A percentile compares a stretch with the other conserved stretches of the same genome.
Conservation (phyloP, 2,888 invertebrate genomes). For the Platycheirus rosarum region DNA sequence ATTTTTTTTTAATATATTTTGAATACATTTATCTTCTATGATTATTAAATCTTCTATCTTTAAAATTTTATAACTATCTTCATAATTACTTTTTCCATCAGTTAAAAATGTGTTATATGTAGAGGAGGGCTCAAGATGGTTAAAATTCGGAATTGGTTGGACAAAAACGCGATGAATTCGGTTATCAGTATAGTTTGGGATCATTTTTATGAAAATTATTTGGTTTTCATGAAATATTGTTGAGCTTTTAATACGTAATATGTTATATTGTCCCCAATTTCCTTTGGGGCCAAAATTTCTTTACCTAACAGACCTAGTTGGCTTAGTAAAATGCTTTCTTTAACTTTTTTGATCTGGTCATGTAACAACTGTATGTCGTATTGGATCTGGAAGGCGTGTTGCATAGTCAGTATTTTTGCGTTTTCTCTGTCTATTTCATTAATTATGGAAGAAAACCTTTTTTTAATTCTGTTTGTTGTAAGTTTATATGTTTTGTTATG, state of each 20-base stretch:
- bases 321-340: background rate
- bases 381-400: conserved; percentile 39
- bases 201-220: conserved; percentile 1
- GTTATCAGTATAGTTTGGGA: background rate
- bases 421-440: conserved; percentile 20
- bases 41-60: background rate
- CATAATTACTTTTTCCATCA: background rate
- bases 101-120: background rate
- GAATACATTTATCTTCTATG: background rate
- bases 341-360: background rate
- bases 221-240: background rate
- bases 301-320: background rate
- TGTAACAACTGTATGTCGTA: background rate
- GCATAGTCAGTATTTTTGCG: conserved; percentile 10
- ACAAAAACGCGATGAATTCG: background rate
- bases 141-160: background rate
- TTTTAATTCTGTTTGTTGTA: conserved; percentile 31
- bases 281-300: background rate
- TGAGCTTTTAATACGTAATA: background rate
- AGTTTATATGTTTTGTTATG: conserved; percentile 38
- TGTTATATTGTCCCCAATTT: background rate
- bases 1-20: background rate
- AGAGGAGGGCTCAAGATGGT: background rate
- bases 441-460: background rate
- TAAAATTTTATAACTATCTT: background rate